Conservation (phyloP, 2,888 invertebrate genomes). For the Therioaphis trifolii region DNA sequence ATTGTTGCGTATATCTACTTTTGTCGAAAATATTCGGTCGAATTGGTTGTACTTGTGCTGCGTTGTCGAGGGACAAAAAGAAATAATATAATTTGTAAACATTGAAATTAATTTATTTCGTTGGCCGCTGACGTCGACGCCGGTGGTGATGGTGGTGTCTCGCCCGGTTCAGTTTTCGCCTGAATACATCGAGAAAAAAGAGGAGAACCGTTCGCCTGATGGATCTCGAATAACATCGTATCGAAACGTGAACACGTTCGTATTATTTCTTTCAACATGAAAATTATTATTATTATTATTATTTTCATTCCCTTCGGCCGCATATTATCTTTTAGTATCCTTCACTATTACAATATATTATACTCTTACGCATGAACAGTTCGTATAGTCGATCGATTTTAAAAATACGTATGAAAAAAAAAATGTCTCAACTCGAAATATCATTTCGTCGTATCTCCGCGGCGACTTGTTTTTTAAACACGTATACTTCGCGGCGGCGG, state of each 20-base stretch:
- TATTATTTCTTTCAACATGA: slow-evolving; percentile 29
- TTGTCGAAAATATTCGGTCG: neutral
- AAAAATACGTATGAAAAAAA: neutral
- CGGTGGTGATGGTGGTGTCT: neutral
- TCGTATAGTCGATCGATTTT: neutral
- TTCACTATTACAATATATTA: slow-evolving; percentile 19
- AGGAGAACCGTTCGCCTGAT: slow-evolving; percentile 36
- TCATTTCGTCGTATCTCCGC: neutral
- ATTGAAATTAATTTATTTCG: slow-evolving; percentile 35
- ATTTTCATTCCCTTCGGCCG: neutral
- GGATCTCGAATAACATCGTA: slow-evolving; percentile 50
- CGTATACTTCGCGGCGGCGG: neutral
- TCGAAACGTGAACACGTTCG: neutral
- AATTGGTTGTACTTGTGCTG: neutral
- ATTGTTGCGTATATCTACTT: slow-evolving; percentile 10
- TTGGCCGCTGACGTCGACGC: neutral
- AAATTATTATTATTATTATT: slow-evolving; percentile 15
- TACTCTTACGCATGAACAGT: slow-evolving; percentile 27
- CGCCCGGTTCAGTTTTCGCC: slow-evolving; percentile 31
- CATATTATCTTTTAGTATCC: slow-evolving; percentile 14
- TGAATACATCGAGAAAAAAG: neutral
- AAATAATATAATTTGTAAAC: slow-evolving; percentile 36
- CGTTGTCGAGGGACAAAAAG: neutral
- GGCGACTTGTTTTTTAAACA: slow-evolving; percentile 39
- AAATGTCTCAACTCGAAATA: slow-evolving; percentile 17